Conservation (phyloP, 2,797 vertebrate genomes). For the Sparidentex hasta region DNA sequence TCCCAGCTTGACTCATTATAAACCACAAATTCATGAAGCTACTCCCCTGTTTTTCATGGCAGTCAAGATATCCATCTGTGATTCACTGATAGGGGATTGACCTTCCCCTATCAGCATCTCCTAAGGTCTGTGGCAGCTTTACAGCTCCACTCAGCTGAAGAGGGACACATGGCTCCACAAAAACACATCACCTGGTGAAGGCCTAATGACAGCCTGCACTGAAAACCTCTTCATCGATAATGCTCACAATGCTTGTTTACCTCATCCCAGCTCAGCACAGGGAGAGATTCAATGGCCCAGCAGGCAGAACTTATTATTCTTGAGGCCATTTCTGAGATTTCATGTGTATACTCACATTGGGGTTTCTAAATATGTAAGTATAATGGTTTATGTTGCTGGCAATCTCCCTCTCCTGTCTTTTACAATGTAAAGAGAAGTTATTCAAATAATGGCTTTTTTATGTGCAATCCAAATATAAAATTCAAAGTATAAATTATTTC, state of each 20-base stretch:
- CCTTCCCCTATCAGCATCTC: conserved; percentile 23
- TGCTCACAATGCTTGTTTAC: conserved; percentile 13
- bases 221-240: conserved; percentile 32
- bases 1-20: not conserved
- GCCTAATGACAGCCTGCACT: not conserved
- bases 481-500: not conserved
- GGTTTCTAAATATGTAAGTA: not conserved
- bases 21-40: conserved; percentile 4
- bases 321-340: not conserved
- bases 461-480: too few species aligned
- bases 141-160: conserved; percentile 16
- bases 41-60: conserved; percentile 16
- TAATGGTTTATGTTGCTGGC: not conserved
- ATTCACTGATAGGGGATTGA: conserved; percentile 5
- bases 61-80: conserved; percentile 3
- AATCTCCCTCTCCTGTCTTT: not conserved
- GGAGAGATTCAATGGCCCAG: not conserved
- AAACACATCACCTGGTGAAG: conserved; percentile 48
- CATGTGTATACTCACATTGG: not conserved
- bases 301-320: not conserved
- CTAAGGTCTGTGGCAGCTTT: conserved; percentile 22
- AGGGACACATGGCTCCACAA: conserved; percentile 8
- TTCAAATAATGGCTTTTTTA: too few species aligned
- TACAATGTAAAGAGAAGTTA: too few species aligned
- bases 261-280: conserved; percentile 8